Evolutionary conservation across 2,797 vertebrate genomes (phyloP).

Genomic region (Remorina albescens): DNA sequence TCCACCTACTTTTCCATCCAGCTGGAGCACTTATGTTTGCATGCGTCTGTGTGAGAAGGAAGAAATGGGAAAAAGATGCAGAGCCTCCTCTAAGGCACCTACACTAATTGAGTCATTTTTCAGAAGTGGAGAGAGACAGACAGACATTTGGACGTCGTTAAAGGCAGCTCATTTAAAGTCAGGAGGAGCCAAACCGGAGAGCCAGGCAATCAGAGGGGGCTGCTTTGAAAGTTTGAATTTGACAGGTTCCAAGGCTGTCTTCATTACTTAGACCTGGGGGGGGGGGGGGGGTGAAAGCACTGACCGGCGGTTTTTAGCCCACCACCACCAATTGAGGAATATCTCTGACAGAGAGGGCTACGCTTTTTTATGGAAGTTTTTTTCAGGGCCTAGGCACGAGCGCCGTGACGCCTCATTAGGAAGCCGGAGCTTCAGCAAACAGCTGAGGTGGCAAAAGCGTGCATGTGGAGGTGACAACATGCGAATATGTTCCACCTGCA

Average conservation of each 20-base stretch:
- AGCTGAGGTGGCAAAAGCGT: slow-evolving; percentile 14
- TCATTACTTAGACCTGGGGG: slow-evolving; percentile 37
- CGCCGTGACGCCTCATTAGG: slow-evolving; percentile 59
- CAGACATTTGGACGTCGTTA: slow-evolving; percentile 35
- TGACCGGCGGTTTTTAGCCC: slow-evolving; percentile 52
- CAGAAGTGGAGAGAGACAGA: slow-evolving; percentile 50
- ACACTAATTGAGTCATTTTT: slow-evolving; percentile 71
- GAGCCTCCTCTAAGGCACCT: slow-evolving; percentile 47
- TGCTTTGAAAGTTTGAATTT: slow-evolving; percentile 39
- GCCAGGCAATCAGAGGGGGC: background rate
- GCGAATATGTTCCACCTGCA: background rate
- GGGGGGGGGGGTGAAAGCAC: slow-evolving; percentile 36
- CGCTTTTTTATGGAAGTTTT: slow-evolving; percentile 7
- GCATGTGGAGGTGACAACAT: background rate
- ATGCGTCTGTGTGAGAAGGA: slow-evolving; percentile 13
- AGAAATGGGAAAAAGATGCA: background rate
- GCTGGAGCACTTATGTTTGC: background rate
- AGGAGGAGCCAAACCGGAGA: slow-evolving; percentile 18
- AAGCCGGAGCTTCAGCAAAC: background rate
- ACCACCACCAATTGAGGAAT: slow-evolving; percentile 28
- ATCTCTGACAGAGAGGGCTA: background rate
- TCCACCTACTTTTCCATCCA: slow-evolving; percentile 9
- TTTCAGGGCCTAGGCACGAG: slow-evolving; percentile 22
- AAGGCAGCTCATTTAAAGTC: slow-evolving; percentile 28
- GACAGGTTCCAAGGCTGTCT: slow-evolving; percentile 52